Conservation (phyloP, 2,113 vertebrate genomes). For the Pterocles gutturalis region DNA sequence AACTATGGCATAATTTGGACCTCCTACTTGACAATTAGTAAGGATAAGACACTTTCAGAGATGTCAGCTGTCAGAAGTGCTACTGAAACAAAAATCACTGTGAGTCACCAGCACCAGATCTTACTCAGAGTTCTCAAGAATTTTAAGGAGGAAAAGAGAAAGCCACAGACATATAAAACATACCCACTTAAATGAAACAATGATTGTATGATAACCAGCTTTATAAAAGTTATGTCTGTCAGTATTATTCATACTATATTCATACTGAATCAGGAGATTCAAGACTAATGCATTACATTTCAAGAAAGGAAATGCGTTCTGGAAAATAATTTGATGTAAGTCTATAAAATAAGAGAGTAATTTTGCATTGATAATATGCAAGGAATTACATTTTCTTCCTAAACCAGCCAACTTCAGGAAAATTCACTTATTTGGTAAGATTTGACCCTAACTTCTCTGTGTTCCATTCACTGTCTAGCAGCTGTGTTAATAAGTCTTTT, state of each 20-base stretch:
- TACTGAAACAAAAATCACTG: conserved; percentile 23
- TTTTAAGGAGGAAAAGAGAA: background rate
- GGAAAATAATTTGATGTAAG: background rate
- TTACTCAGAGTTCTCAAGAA: background rate
- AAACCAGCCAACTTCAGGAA: background rate
- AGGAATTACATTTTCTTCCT: background rate
- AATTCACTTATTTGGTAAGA: background rate
- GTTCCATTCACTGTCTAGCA: background rate
- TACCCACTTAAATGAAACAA: background rate
- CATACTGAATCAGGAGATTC: background rate
- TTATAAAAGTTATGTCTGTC: background rate
- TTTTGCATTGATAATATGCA: background rate
- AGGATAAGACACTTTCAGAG: background rate
- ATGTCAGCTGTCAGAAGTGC: conserved; percentile 28
- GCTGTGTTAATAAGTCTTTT: background rate
- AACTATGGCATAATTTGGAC: conserved; percentile 10
- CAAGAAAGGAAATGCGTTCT: background rate
- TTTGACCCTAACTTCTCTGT: background rate
- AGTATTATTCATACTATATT: background rate
- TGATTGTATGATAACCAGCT: background rate
- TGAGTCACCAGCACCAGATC: conserved; percentile 25
- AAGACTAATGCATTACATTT: background rate
- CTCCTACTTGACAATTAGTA: conserved; percentile 3
- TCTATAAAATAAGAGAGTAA: background rate
- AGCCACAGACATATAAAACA: background rate